phyloP scores from a whole-genome alignment of 2,888 invertebrate genomes.

The Perizoma affinitatum region DNA sequence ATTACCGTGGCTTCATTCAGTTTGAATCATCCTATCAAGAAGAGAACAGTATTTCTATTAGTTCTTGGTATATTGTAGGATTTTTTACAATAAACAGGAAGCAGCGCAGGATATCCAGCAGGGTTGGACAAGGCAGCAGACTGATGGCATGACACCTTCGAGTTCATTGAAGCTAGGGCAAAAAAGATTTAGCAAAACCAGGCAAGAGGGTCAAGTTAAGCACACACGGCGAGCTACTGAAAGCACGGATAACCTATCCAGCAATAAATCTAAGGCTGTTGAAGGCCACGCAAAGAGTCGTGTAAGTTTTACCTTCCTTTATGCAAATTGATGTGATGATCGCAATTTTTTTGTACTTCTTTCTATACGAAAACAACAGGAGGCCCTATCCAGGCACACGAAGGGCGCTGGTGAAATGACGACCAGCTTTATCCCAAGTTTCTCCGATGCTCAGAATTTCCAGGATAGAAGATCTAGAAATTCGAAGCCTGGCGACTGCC shows the following conservation, averaged over 20 bases:
- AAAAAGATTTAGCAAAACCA: not conserved
- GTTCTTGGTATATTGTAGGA: not conserved
- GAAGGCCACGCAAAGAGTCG: not conserved
- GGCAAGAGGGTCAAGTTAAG: not conserved
- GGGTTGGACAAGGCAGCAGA: not conserved
- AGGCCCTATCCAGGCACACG: not conserved
- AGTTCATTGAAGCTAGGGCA: not conserved
- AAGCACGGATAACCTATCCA: not conserved
- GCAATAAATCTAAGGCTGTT: not conserved
- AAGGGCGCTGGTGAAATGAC: not conserved
- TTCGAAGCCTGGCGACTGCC: not conserved
- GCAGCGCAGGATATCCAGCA: not conserved
- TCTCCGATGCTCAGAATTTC: not conserved
- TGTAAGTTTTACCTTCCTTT: not conserved
- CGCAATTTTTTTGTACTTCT: not conserved
- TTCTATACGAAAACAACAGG: not conserved
- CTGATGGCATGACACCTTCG: not conserved
- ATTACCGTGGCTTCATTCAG: not conserved
- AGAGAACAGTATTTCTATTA: no score
- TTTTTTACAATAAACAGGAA: constrained; percentile 1
- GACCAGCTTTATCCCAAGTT: not conserved
- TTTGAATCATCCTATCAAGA: no score
- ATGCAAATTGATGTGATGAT: no score
- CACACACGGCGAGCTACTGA: not conserved
- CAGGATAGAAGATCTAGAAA: not conserved